Percentiles rank a stretch among this genome's conserved stretches.
These are phyloP conservation scores for Luperina testacea DNA, from an alignment of 2,888 invertebrate genomes.

Conservation along the genomic window DNA sequence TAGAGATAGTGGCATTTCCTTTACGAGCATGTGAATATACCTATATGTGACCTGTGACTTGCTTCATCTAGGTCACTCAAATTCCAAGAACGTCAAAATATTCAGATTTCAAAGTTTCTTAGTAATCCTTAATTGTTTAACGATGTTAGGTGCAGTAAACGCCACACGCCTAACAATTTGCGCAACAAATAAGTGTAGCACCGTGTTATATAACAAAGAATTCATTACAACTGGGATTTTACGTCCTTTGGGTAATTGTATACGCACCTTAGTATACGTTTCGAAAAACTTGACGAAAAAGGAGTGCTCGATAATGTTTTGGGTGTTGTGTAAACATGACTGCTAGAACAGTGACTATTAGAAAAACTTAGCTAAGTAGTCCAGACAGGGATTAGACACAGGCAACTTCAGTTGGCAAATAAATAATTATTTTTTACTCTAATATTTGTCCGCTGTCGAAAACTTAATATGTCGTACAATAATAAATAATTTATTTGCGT, in stretches of 20 bases:
- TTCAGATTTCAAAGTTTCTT: conserved; percentile 35
- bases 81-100: conserved; percentile 39
- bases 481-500: too few species aligned
- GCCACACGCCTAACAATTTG: conserved; percentile 43
- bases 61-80: conserved; percentile 15
- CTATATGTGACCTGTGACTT: neutral
- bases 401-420: neutral
- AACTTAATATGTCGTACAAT: too few species aligned
- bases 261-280: conserved; percentile 49
- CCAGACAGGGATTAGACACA: too few species aligned
- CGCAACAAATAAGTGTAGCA: conserved; percentile 68
- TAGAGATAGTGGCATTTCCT: neutral
- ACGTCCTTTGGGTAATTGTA: conserved; percentile 65
- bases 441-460: neutral
- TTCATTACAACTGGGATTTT: conserved; percentile 69
- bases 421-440: too few species aligned
- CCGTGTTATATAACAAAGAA: conserved; percentile 67
- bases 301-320: conserved; percentile 28
- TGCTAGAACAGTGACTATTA: neutral
- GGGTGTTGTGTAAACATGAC: conserved; percentile 24
- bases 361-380: neutral
- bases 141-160: conserved; percentile 70
- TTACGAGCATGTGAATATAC: neutral
- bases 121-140: conserved; percentile 71
- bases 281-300: conserved; percentile 40